A percentile compares a stretch with the other conserved stretches of the same genome.
Evolutionary conservation across 2,113 vertebrate species (phyloP).

Genomic region (Dissostichus mawsoni): DNA sequence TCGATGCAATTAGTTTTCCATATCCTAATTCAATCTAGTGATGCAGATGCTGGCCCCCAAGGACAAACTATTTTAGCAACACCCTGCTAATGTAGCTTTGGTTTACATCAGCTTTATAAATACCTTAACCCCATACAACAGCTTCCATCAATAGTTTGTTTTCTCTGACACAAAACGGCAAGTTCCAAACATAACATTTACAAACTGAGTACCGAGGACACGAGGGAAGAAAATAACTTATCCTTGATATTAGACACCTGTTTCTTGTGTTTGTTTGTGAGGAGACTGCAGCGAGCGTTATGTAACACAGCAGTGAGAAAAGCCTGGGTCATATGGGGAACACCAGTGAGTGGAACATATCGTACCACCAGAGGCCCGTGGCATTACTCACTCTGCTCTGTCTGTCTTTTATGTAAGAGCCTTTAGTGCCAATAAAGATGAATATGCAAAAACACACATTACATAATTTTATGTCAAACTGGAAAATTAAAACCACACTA

Average conservation of each 20-base stretch:
- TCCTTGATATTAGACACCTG: constrained; percentile 16
- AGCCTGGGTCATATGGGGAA: constrained; percentile 45
- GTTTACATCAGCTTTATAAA: constrained; percentile 80
- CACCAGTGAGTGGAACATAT: constrained; percentile 48
- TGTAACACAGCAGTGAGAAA: constrained; percentile 46
- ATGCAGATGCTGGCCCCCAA: constrained; percentile 48
- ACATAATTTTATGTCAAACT: background rate
- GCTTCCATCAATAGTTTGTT: constrained; percentile 35
- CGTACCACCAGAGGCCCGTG: constrained; percentile 8
- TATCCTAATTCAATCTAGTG: constrained; percentile 58
- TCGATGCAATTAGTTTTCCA: constrained; percentile 70
- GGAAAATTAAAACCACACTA: background rate
- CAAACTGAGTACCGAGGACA: background rate
- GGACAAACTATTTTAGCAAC: constrained; percentile 71
- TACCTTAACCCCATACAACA: constrained; percentile 64
- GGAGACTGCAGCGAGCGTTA: constrained; percentile 35
- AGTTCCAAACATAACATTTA: background rate
- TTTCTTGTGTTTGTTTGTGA: background rate
- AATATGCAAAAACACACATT: background rate
- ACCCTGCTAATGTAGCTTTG: constrained; percentile 60
- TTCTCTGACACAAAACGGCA: background rate
- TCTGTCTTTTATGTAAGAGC: background rate
- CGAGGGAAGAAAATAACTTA: background rate
- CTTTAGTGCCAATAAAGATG: background rate
- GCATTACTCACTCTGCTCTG: background rate